A percentile compares a stretch with the other conserved stretches of the same genome.
Evolutionary conservation across 2,113 vertebrate genomes (phyloP).

Genomic region (Cariama cristata): DNA sequence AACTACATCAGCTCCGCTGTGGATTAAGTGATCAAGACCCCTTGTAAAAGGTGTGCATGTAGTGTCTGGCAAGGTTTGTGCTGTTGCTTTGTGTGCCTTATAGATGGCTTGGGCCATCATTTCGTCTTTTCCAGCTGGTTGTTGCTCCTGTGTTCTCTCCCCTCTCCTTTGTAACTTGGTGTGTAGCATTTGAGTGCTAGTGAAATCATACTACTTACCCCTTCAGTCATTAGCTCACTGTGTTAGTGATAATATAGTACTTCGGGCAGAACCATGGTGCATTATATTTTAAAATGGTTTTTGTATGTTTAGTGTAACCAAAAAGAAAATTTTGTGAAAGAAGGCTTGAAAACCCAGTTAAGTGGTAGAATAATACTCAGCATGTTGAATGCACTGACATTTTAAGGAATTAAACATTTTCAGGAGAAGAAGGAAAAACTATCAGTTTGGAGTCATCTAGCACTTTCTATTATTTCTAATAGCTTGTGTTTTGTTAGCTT

Average conservation of each 20-base stretch:
- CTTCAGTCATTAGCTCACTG: background rate
- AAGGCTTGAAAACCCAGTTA: background rate
- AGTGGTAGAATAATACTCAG: background rate
- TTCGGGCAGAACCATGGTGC: background rate
- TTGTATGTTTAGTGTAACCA: background rate
- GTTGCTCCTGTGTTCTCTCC: background rate
- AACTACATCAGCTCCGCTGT: background rate
- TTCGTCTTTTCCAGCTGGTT: background rate
- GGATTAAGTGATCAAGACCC: background rate
- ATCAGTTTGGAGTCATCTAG: background rate
- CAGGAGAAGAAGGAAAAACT: background rate
- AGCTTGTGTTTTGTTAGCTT: background rate
- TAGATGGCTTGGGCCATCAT: background rate
- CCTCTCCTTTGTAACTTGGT: background rate
- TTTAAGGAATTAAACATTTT: constrained; percentile 12
- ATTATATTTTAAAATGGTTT: background rate
- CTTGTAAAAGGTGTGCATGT: background rate
- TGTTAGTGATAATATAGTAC: background rate
- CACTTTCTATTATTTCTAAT: background rate
- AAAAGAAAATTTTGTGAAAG: background rate
- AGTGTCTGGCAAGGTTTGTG: background rate
- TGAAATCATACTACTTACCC: background rate
- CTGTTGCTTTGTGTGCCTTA: background rate
- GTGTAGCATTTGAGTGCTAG: background rate
- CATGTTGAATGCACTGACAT: background rate